Evolutionary conservation across 2,113 vertebrate genomes (phyloP).

Genomic region (Antechinus stuartii): DNA sequence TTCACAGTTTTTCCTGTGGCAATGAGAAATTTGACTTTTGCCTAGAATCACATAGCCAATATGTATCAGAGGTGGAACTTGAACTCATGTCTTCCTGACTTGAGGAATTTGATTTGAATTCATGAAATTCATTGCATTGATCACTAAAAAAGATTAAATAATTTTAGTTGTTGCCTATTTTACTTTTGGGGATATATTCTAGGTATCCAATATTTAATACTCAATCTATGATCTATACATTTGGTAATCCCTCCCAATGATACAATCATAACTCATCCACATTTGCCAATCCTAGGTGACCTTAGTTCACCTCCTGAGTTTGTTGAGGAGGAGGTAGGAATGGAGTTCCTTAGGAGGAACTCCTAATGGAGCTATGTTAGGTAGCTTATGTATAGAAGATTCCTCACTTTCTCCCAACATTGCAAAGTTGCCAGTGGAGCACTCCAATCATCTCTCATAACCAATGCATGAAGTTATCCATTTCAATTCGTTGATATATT

Average conservation of each 20-base stretch:
- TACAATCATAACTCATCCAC: neutral
- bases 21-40: no score
- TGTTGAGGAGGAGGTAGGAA: neutral
- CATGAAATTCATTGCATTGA: constrained; percentile 13
- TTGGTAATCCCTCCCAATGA: neutral
- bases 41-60: no score
- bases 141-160: constrained; percentile 1
- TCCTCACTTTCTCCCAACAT: neutral
- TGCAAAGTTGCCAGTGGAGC: neutral
- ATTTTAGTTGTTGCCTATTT: neutral
- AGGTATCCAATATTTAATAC: neutral
- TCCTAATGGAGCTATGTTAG: neutral
- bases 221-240: neutral
- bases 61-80: no score
- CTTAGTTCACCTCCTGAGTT: neutral
- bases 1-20: no score
- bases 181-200: constrained; percentile 3
- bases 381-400: neutral
- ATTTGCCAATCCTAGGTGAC: neutral
- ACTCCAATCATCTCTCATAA: neutral
- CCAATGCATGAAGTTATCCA: neutral
- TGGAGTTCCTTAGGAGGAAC: no score
- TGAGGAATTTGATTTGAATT: neutral
- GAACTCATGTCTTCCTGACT: no score
- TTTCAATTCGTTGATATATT: neutral